Evolutionary conservation across 2,888 invertebrate species (phyloP), one percentile per base, ranked within the genome.

Genomic region (Pemphredon lugubris): DNA sequence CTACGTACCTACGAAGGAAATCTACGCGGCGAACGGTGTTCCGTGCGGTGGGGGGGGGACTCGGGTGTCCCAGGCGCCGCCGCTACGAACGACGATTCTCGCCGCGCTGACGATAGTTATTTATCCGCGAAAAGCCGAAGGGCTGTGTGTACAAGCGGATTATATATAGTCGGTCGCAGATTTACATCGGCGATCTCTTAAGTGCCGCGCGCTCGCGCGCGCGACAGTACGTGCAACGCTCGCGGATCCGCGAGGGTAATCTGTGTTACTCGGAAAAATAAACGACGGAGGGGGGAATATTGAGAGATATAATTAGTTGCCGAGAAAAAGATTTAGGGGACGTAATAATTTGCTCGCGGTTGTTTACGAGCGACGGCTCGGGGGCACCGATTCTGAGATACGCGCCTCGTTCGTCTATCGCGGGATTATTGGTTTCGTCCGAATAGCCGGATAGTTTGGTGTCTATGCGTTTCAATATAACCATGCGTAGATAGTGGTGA

Each of bases 61-160:
- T n/a, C n/a, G n/a, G n/a, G 26, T 26, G 7, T 26, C 26, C 37
- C 42, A 51, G 65, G 59, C 75, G 75, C 61, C 78, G 61, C 44
- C 50, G 20, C 39, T 7, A 23, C 50, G 54, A 50, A 47, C 34
- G 51, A 50, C 40, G 51, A 40, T 44, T 39, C 42, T 30, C 50
- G 34, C 21, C 21, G 45, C 45, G 77, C 23, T n/a, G 65, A 51
- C 51, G 50, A 45, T 47, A 45, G 39, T 68, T 68, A 63, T 64
- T 64, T 68, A 63, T 68, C 45, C 42, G 60, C 32, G 68, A 37
- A 64, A 63, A 63, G 40, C 44, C 39, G 44, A 60, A 30, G 60
- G 21, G 23, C 21, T 23, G 23, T 18, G 40, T 40, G 40, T 21
- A 30, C 48, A 45, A n/a, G 7, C 21, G 9, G 18, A 23, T 21